Conservation (phyloP, 35 echinoderm and acorn worm genomes). For the Ophiothrix spiculata region DNA sequence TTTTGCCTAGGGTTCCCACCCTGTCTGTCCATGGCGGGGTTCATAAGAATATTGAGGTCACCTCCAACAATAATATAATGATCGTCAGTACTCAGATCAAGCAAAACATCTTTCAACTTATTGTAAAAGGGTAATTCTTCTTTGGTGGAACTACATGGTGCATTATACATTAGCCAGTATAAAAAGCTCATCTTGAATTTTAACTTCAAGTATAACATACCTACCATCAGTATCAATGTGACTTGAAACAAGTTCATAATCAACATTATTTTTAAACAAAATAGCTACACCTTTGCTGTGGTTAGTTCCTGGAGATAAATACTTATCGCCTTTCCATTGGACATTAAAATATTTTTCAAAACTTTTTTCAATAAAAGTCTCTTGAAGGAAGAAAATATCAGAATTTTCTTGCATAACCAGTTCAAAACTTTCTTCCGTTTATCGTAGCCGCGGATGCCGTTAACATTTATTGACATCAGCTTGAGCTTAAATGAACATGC, state of each 20-base stretch:
- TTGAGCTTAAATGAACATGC: slow-evolving; percentile 2
- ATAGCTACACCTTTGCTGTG: slow-evolving; percentile 30
- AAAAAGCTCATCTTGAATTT: slow-evolving; percentile 13
- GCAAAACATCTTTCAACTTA: slow-evolving; percentile 4
- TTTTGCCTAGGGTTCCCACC: neutral
- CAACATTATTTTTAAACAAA: slow-evolving; percentile 31
- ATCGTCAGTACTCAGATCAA: neutral
- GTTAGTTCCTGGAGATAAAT: slow-evolving; percentile 2
- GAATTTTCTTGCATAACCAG: slow-evolving; percentile 26
- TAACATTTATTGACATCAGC: slow-evolving; percentile 36
- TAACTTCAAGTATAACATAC: neutral
- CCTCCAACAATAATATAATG: slow-evolving; percentile 2
- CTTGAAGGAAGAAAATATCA: slow-evolving; percentile 49
- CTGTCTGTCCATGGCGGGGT: neutral
- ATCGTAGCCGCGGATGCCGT: slow-evolving; percentile 16
- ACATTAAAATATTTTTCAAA: neutral
- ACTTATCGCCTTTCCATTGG: slow-evolving; percentile 4
- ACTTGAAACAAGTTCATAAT: slow-evolving; percentile 12
- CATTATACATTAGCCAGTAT: neutral
- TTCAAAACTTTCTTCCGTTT: slow-evolving; percentile 47
- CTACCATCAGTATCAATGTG: slow-evolving; percentile 6
- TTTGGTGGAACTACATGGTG: slow-evolving; percentile 2
- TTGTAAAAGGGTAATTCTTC: slow-evolving; percentile 13
- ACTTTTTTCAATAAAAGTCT: slow-evolving; percentile 5
- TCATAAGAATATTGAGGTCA: slow-evolving; percentile 6